phyloP scores from a whole-genome alignment of 2,113 vertebrate species.

The Ursus arctos region DNA sequence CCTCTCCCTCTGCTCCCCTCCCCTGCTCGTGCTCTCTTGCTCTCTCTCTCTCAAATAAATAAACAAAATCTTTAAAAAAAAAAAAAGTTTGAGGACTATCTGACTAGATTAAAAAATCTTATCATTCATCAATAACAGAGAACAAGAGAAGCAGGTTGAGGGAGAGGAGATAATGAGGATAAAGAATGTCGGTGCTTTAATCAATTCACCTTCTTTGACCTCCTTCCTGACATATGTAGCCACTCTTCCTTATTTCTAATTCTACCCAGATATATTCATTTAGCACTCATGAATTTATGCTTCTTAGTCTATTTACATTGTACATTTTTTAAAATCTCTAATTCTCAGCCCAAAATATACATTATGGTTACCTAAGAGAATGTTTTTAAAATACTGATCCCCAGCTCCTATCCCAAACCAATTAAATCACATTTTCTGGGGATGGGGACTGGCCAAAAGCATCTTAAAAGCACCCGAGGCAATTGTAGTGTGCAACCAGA shows the following conservation, averaged over 20 bases:
- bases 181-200: not conserved
- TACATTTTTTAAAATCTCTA: not conserved
- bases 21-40: too few relatives aligned
- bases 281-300: not conserved
- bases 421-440: not conserved
- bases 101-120: not conserved
- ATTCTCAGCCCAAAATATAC: slow-evolving; percentile 9
- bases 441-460: not conserved
- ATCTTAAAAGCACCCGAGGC: not conserved
- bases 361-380: not conserved
- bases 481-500: slow-evolving; percentile 12
- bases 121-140: not conserved
- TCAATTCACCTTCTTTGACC: not conserved
- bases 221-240: not conserved
- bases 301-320: not conserved
- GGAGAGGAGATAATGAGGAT: not conserved
- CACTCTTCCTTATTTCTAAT: not conserved
- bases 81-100: not conserved
- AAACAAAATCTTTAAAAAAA: too few relatives aligned
- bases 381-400: slow-evolving; percentile 38
- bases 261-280: not conserved
- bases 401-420: not conserved
- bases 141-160: not conserved
- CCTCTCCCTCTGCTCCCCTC: too few relatives aligned
- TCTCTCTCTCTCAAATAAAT: too few relatives aligned